These are phyloP conservation scores for Drosophila lacicola DNA, from an alignment of 2,888 invertebrate species.

Conservation along the genomic window DNA sequence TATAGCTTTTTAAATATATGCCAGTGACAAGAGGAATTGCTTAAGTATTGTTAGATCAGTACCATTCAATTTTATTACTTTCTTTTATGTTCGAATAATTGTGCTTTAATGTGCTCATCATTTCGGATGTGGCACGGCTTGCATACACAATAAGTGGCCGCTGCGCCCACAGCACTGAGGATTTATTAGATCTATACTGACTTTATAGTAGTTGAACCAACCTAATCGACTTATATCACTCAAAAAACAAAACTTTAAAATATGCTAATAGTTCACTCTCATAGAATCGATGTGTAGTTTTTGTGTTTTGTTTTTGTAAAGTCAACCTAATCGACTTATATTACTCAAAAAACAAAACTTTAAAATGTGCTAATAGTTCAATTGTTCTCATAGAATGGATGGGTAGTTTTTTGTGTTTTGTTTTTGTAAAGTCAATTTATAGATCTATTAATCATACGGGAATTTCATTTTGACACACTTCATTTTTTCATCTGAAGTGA, in stretches of 20 bases:
- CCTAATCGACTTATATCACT: conserved; percentile 23
- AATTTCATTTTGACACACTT: conserved; percentile 17
- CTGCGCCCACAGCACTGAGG: conserved; percentile 9
- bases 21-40: conserved; percentile 53
- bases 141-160: conserved; percentile 49
- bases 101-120: conserved; percentile 55
- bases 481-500: background rate
- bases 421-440: background rate
- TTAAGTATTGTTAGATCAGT: conserved; percentile 57
- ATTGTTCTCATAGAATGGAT: conserved; percentile 32
- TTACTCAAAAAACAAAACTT: conserved; percentile 33
- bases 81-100: conserved; percentile 66
- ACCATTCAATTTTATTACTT: conserved; percentile 43
- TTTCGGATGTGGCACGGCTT: conserved; percentile 35
- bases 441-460: conserved; percentile 13
- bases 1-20: conserved; percentile 67
- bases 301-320: background rate
- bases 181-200: conserved; percentile 3
- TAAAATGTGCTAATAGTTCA: conserved; percentile 49
- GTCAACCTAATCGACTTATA: conserved; percentile 18
- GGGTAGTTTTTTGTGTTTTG: background rate
- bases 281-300: background rate
- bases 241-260: conserved; percentile 33
- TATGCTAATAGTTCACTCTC: conserved; percentile 50
- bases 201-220: conserved; percentile 3